Conservation (phyloP, 2,797 vertebrate genomes). For the Galaxias olidus region DNA sequence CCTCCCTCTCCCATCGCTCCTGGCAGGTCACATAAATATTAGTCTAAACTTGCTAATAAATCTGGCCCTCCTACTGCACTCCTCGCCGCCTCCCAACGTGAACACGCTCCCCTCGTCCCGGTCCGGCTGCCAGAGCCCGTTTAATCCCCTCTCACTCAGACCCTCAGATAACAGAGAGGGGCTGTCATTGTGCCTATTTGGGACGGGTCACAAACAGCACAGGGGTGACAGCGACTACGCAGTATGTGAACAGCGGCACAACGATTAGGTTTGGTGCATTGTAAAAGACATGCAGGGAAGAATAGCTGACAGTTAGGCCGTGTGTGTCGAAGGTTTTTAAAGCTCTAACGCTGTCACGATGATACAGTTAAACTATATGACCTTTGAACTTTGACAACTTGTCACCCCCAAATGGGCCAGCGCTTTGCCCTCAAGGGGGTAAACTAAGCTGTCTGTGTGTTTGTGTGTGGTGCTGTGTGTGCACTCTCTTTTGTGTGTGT, state of each 20-base stretch:
- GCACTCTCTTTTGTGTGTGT: too few relatives aligned
- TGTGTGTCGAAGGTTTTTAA: constrained; percentile 17
- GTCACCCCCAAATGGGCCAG: constrained; percentile 19
- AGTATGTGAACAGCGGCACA: too few relatives aligned
- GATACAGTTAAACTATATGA: constrained; percentile 53
- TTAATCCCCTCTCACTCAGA: too few relatives aligned
- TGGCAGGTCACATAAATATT: constrained; percentile 65
- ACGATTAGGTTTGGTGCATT: too few relatives aligned
- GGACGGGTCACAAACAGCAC: too few relatives aligned
- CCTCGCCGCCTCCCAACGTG: constrained; percentile 20
- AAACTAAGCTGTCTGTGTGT: constrained; percentile 27
- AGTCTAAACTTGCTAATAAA: constrained; percentile 62
- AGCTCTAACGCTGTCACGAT: constrained; percentile 39
- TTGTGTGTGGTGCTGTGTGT: constrained; percentile 7
- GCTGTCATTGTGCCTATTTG: too few relatives aligned
- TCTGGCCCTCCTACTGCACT: constrained; percentile 52
- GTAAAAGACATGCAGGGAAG: too few relatives aligned
- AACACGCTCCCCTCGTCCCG: constrained; percentile 29
- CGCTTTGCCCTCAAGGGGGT: constrained; percentile 44
- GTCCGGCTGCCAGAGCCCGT: not conserved
- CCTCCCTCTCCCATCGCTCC: constrained; percentile 30
- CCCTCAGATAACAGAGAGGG: constrained; percentile 9
- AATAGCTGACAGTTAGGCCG: not conserved
- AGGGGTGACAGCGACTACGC: too few relatives aligned
- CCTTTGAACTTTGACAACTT: constrained; percentile 43